Evolutionary conservation across 2,113 vertebrate genomes (phyloP), one percentile per base, ranked within the genome.

Genomic region (Pardalotus punctatus): DNA sequence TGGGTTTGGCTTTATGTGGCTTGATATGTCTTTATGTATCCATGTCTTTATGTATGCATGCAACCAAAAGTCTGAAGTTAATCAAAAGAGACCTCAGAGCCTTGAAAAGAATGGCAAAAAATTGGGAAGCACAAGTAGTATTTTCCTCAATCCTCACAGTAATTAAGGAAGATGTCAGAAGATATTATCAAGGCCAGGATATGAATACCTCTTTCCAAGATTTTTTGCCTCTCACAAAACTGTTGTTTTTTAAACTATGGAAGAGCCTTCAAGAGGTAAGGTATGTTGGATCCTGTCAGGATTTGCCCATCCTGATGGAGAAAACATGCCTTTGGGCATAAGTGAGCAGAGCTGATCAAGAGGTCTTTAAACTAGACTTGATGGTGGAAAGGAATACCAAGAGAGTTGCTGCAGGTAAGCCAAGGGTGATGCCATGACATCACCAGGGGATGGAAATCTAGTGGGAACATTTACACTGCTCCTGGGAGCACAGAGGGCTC

Each of bases 151-250:
- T 31, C 16, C 8, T 71, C 7, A 3, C 16, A 51, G 8, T 38
- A 51, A 85, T n/a, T 43, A 50, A 53, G 2, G 6, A 14, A 47
- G 29, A 35, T 8, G 18, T 53, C 25, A 29, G 29, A 76, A 67
- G 54, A 40, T 40, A 35, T 28, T 47, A n/a, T 25, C 0, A 0
- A 54, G 47, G 24, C 14, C n/a, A 61, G 17, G 7, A 7, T 35
- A 54, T 31, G 21, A 47, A 40, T 53, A 45, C 11, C n/a, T 67
- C 6, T 5, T 38, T 67, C 12, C 19, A 51, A 36, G 18, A 35
- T 25, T 15, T 15, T 56, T 29, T 2, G 4, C 23, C 8, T 48
- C 24, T 25, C 24, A 35, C 12, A 57, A 35, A 74, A 48, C 29
- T 7, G 12, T 29, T 6, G 0, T 5, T 12, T 56, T 56, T 57